Evolutionary conservation across 1,140 invertebrate species (phyloP).

Genomic region (Linepithema humile): DNA sequence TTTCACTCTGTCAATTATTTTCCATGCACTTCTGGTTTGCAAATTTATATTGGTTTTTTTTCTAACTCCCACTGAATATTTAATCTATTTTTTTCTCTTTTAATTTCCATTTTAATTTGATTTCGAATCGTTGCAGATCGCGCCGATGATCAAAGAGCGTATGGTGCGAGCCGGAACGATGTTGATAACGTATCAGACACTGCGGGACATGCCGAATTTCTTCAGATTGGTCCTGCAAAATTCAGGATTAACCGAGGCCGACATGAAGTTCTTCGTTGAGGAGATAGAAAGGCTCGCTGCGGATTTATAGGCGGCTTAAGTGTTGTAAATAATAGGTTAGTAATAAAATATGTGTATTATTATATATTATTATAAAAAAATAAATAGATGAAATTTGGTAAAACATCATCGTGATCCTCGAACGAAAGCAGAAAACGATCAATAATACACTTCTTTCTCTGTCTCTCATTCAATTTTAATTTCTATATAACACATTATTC

Average conservation of each 20-base stretch:
- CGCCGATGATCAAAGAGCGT: conserved; percentile 95
- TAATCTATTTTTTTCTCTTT: not conserved
- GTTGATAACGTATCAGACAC: conserved; percentile 97
- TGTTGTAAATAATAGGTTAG: conserved; percentile 26
- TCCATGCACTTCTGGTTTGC: not conserved
- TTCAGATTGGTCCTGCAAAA: conserved; percentile 97
- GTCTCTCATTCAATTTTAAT: not conserved
- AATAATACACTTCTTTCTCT: not conserved
- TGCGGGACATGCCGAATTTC: conserved; percentile 93
- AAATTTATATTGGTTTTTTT: too few relatives aligned
- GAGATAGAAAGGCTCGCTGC: conserved; percentile 93
- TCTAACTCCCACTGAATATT: not conserved
- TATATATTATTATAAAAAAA: not conserved
- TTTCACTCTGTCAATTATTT: not conserved
- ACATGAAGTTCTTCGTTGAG: conserved; percentile 94
- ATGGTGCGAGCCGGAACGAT: conserved; percentile 98
- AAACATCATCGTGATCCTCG: not conserved
- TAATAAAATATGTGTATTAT: conserved; percentile 8
- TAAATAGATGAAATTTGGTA: conserved; percentile 9
- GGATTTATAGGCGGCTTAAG: conserved; percentile 84
- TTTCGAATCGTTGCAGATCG: conserved; percentile 84
- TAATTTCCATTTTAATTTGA: conserved; percentile 61
- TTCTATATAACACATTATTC: not conserved
- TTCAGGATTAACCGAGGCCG: conserved; percentile 90
- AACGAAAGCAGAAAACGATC: not conserved